Evolutionary conservation across 2,797 vertebrate genomes (phyloP).

Genomic region (Tachyglossus aculeatus): DNA sequence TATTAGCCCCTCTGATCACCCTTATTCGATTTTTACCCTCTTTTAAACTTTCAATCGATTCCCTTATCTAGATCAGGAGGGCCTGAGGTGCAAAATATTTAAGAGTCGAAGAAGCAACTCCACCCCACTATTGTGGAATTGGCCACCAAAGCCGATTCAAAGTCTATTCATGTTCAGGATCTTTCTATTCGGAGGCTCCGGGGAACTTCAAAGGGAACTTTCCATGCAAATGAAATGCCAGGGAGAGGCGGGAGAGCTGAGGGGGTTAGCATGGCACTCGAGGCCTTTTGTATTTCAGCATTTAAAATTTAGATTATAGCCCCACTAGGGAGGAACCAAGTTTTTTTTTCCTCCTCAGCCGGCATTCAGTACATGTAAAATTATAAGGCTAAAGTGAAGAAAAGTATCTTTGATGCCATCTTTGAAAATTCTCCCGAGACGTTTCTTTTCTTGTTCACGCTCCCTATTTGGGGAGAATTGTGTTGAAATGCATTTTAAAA

Average conservation of each 20-base stretch:
- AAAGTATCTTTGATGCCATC: neutral
- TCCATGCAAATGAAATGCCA: neutral
- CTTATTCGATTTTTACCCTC: no score
- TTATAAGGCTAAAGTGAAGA: neutral
- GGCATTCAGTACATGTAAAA: constrained; percentile 28
- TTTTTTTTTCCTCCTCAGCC: constrained; percentile 44
- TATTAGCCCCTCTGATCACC: no score
- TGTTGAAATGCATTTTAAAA: no score
- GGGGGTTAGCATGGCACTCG: neutral
- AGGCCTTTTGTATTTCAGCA: neutral
- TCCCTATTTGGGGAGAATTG: neutral
- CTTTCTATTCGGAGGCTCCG: constrained; percentile 6
- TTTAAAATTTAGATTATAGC: constrained; percentile 45
- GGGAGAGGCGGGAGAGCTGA: no score
- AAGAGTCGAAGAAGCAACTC: constrained; percentile 11
- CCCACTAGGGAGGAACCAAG: constrained; percentile 3
- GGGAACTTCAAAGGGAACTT: constrained; percentile 38
- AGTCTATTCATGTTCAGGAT: neutral
- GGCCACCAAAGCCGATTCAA: constrained; percentile 2
- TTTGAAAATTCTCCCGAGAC: constrained; percentile 5
- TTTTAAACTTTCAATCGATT: no score
- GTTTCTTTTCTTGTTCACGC: neutral
- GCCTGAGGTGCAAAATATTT: constrained; percentile 42
- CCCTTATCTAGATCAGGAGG: no score
- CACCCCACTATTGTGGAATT: constrained; percentile 27